Percentiles rank a stretch among this genome's conserved stretches.
These are phyloP conservation scores for Mareca strepera DNA, from an alignment of 2,797 vertebrate genomes.

Conservation along the genomic window DNA sequence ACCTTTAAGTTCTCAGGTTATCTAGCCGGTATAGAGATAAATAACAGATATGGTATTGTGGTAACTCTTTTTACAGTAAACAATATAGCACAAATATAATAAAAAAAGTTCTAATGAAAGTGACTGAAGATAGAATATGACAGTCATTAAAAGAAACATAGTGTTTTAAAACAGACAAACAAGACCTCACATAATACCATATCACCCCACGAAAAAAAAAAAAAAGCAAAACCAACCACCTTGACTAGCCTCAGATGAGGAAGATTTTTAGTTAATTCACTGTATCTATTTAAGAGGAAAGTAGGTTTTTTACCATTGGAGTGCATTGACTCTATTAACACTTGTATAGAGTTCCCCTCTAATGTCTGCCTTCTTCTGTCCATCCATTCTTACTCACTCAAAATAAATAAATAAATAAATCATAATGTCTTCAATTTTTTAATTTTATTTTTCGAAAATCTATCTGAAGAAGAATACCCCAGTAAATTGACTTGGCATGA, in stretches of 20 bases:
- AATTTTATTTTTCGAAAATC: neutral
- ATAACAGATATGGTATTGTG: neutral
- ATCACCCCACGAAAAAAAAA: neutral
- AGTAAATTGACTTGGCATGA: neutral
- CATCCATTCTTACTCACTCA: no score
- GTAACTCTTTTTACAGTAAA: conserved; percentile 30
- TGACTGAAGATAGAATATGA: conserved; percentile 45
- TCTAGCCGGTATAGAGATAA: neutral
- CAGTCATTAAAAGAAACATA: conserved; percentile 17
- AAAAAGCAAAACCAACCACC: neutral
- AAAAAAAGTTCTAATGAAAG: conserved; percentile 59
- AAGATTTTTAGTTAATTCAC: conserved; percentile 54
- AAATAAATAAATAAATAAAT: no score
- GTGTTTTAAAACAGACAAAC: conserved; percentile 36
- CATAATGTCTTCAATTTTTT: no score
- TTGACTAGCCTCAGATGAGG: neutral
- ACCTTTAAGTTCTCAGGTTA: conserved; percentile 17
- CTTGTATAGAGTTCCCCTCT: neutral
- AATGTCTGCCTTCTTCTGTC: neutral
- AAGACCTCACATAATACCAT: neutral
- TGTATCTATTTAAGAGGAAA: conserved; percentile 19
- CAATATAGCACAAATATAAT: conserved; percentile 18
- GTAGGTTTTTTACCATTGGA: neutral
- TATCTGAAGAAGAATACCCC: neutral
- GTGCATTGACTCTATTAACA: neutral